These are phyloP conservation scores for Campylomormyrus numenius DNA, from an alignment of 2,113 vertebrate genomes.

Conservation along the genomic window DNA sequence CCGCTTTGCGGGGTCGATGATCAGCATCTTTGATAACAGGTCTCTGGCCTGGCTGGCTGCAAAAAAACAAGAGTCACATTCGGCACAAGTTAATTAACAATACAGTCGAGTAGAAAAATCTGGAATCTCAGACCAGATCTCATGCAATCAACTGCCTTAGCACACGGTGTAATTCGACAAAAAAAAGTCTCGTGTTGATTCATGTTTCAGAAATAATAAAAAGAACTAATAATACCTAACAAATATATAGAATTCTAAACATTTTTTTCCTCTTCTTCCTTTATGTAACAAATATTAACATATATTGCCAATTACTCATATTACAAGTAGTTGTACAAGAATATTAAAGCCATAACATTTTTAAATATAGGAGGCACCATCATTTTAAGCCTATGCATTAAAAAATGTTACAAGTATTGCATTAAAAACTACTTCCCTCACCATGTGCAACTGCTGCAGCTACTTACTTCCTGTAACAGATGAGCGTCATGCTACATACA, in stretches of 20 bases:
- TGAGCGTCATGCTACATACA: conserved; percentile 8
- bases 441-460: conserved; percentile 14
- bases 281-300: neutral
- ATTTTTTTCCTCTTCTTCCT: neutral
- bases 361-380: neutral
- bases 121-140: neutral
- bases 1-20: conserved; percentile 92
- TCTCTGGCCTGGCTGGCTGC: conserved; percentile 97
- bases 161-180: neutral
- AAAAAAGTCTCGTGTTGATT: neutral
- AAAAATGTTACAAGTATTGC: neutral
- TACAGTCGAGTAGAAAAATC: neutral
- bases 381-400: neutral
- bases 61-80: conserved; percentile 29
- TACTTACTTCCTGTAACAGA: conserved; percentile 4
- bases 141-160: neutral
- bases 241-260: neutral
- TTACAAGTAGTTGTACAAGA: neutral
- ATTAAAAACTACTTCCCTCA: neutral
- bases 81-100: neutral
- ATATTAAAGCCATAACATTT: neutral
- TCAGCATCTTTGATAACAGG: conserved; percentile 96
- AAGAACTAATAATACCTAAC: neutral
- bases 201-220: neutral
- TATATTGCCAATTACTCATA: neutral